Evolutionary conservation across 2,797 vertebrate species (phyloP), one percentile per base, ranked within the genome.

Genomic region (Coregonus ussuriensis): DNA sequence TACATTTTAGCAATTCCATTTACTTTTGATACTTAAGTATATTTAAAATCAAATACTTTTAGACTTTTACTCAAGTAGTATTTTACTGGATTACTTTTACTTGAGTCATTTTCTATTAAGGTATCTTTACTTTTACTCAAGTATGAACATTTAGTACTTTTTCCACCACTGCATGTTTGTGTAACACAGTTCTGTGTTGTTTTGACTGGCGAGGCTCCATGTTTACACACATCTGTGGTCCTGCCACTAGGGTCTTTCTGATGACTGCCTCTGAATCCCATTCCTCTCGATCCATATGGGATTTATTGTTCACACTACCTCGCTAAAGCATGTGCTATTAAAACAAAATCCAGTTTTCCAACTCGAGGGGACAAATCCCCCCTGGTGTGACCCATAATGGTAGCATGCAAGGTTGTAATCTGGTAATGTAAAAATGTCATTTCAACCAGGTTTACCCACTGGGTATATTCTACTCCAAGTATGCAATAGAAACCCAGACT

Each of bases 281-380:
- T n/a, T 47, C 13, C 68, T 62, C 33, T 51, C 63, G 31, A 72
- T 77, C 76, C 76, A 51, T 18, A 52, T 63, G 69, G 76, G 71
- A 63, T 77, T 63, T n/a, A 65, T 3, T 21, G 56, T 31, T 59
- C 54, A 47, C 9, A 33, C 16, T 14, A 21, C 54, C 18, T 21
- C 25, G 41, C 9, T 11, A 62, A 51, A 53, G 56, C 37, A 72
- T 62, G 75, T 54, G 15, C 62, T n/a, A 56, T 52, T 41, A 25
- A 72, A 77, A 77, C 69, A 77, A 14, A 21, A 47, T 54, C n/a
- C 9, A 18, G n/a, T 33, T 63, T 47, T 62, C 18, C 11, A 51
- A 52, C 54, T 51, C 25, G 35, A 53, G 54, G 69, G 9, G 25
- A 41, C 6, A 14, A 15, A n/a, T 18, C 62, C 11, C 18, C 31